These are phyloP conservation scores for Neuroscelio doddi DNA, from an alignment of 2,888 invertebrate genomes.

Conservation along the genomic window DNA sequence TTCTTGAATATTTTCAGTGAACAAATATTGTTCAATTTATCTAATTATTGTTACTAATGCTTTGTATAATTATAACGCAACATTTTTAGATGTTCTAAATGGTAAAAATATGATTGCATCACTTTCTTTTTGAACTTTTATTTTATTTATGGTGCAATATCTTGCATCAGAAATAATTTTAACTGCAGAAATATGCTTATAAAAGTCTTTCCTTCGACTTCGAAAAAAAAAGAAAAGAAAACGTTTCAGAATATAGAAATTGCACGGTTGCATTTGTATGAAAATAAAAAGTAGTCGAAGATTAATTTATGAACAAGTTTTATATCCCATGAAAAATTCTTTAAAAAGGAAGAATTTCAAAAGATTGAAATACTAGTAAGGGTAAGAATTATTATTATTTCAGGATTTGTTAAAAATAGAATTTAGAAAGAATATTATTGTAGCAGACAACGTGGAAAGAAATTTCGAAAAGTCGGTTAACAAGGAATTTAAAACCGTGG, in stretches of 20 bases:
- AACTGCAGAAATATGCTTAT: not conserved
- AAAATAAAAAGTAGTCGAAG: too few relatives aligned
- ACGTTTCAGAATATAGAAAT: too few relatives aligned
- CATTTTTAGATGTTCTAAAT: too few relatives aligned
- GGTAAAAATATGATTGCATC: too few relatives aligned
- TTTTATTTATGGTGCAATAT: too few relatives aligned
- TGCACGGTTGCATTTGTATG: too few relatives aligned
- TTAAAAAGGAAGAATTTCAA: constrained; percentile 46
- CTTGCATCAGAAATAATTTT: not conserved
- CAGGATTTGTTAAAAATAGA: too few relatives aligned
- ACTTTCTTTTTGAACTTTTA: too few relatives aligned
- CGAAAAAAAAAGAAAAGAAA: not conserved
- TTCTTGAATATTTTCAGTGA: too few relatives aligned
- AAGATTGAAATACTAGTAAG: constrained; percentile 40
- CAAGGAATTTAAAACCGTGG: not conserved
- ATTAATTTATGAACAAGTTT: not conserved
- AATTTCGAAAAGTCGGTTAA: constrained; percentile 8
- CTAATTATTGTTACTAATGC: constrained; percentile 1
- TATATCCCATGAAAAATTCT: not conserved
- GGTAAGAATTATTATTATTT: constrained; percentile 33
- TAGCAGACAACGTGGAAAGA: constrained; percentile 11
- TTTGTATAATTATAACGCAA: too few relatives aligned
- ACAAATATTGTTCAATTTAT: too few relatives aligned
- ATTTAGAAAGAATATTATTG: too few relatives aligned
- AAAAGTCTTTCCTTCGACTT: not conserved